Evolutionary conservation across 2,797 vertebrate genomes (phyloP).

Genomic region (Trachops cirrhosus): DNA sequence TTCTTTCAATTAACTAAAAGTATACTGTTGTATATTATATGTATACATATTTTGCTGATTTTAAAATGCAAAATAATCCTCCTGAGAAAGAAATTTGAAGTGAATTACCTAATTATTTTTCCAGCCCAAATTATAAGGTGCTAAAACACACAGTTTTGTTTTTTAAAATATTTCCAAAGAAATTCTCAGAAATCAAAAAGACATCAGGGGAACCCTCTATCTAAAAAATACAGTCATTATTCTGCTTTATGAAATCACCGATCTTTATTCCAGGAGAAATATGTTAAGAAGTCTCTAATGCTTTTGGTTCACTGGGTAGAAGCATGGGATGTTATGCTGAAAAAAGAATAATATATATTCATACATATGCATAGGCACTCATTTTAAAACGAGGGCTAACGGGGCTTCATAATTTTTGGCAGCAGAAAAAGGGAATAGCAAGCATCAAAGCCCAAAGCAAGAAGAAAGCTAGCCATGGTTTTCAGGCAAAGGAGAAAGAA

Average conservation of each 20-base stretch:
- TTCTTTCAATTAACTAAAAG: background rate
- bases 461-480: background rate
- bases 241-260: background rate
- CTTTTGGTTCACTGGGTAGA: background rate
- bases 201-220: background rate
- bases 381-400: background rate
- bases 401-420: background rate
- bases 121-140: background rate
- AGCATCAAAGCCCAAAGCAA: background rate
- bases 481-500: background rate
- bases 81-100: slow-evolving; percentile 29
- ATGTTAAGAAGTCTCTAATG: background rate
- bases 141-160: background rate
- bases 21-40: background rate
- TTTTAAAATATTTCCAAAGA: background rate
- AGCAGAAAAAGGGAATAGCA: background rate
- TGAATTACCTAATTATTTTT: background rate
- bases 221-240: background rate
- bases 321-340: background rate
- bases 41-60: background rate
- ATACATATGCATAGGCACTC: background rate
- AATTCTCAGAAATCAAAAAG: slow-evolving; percentile 13
- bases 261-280: background rate
- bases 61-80: slow-evolving; percentile 31
- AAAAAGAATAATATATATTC: background rate